Base-by-base conservation (phyloP, 1,140 invertebrate genomes). In the Ips nitidus region DNA sequence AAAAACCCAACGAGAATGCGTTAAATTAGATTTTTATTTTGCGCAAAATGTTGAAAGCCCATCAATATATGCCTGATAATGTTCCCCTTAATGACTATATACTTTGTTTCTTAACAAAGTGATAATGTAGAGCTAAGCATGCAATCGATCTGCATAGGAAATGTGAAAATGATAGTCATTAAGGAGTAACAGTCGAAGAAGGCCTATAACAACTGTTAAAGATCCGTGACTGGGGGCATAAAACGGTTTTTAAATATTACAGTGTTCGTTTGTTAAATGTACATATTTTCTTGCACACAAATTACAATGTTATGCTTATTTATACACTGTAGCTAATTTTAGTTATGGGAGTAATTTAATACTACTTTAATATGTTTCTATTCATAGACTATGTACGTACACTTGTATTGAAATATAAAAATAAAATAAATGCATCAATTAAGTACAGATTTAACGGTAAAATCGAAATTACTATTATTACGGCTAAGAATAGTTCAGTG, bases 101-200 rank as follows among this genome's bases (percentile, higher is more conserved):
- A 22, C 22, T 22, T 42, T 38, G 6, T 66, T 66, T 58, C 8
- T 59, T 59, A 43, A 56, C 42, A 40, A 41, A 69, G 59, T 69
- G 58, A 61, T 45, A 62, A 43, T 53, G 36, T 42, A 8, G 41
- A 6, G 8, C 66, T 67, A 60, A 68, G 56, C 58, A 66, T 66
- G 64, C 64, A 66, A 66, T 58, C 55, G 42, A 66, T 66, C 55
- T 66, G 55, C 64, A 66, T 66, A 57, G 41, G 41, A 59, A 66
- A 66, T 58, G 41, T 50, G 43, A 8, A 58, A 58, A 66, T 66
- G 55, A 66, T 55, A 57, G 55, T 38, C 55, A 57, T 58, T 66
- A 58, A 64, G n/a, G 40, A 37, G 41, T 66, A 66, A 66, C 57
- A 40, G 36, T 43, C 42, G 38, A 8, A 22, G 37, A 66, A 66